Base-by-base conservation (phyloP, 2,797 vertebrate species). In the Anableps anableps region DNA sequence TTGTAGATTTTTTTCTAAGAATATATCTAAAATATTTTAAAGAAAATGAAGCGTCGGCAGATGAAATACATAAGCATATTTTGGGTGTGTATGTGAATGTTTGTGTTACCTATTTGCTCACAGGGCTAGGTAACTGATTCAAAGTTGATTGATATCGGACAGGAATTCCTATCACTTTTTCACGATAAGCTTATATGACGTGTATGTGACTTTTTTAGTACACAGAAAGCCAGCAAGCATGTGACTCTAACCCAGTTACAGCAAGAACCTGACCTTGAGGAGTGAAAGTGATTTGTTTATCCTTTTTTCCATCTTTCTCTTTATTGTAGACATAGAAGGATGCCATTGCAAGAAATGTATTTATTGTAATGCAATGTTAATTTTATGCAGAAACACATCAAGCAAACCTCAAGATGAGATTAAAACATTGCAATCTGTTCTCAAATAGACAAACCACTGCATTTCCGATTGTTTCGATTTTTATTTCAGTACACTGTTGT, bases 241-340 rank as follows among this genome's bases (percentile, higher is more conserved):
- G 87, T 90, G 83, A 91, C 51, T 84, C 80, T 92, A 86, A 94
- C 89, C 91, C 81, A 80, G 21, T 93, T 90, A 93, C 90, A 14
- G 53, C n/a, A n/a, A 55, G 53, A 90, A 73, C 76, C 75, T 87
- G 82, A 85, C 78, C 80, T 88, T 93, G 88, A 89, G 93, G 94
- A 95, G 93, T 92, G 92, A 94, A 95, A 95, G 87, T 80, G 82
- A 88, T 91, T 92, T 88, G 80, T 77, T 80, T 34, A 74, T 82
- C 58, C 78, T 88, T 77, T 85, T 85, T 86, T 45, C 75, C 73
- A 85, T 66, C 62, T 76, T 64, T 83, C 79, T 66, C 62, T 70
- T 78, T 53, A 76, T 66, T 83, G 41, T 83, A 78, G 68, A 4
- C 36, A 36, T 36, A 3, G 31, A 70, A 23, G 21, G 10, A 38